Base-by-base conservation (phyloP, 2,113 vertebrate genomes). In the Mesocricetus auratus region DNA sequence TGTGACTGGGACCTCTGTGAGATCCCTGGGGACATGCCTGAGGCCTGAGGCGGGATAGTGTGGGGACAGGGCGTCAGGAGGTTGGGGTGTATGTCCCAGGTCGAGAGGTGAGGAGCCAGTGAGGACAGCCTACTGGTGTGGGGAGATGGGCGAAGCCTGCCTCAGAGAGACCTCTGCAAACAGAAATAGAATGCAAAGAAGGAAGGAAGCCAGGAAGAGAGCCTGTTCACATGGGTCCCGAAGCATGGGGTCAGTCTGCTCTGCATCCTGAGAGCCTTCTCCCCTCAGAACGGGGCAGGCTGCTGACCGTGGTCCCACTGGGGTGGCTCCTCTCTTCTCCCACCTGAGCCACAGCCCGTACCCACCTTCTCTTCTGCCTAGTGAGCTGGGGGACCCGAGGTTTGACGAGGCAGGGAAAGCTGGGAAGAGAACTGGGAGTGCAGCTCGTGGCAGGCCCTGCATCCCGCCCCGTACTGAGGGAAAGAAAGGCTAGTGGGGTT, bases 141-240 rank as follows among this genome's bases (percentile, higher is more conserved):
- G 82, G 74, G 82, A 90, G 86, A 77, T 89, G 47, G 31, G 85
- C 64, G 87, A 50, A 93, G 69, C 66, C 86, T 97, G 89, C 56
- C 83, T 77, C 83, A 87, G 60, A 95, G 95, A 95, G 91, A 97
- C 86, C 77, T 82, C 82, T 93, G 64, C 66, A 50, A 89, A 93
- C 91, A 96, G 93, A 98, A 97, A 96, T 94, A 97, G 92, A 96
- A 79, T 58, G 92, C 79, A 95, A 94, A 94, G 87, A 89, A 97
- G 96, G 97, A 97, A 98, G 96, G 94, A 95, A 91, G 93, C 82
- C 47, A 79, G 95, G 95, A 95, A 96, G 56, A 83, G 66, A 89
- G 93, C 71, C 79, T 94, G 92, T 96, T 96, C 93, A 92, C 88
- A 66, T 92, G 92, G 87, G 94, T 85, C 86, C 62, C 50, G 26